Conservation (phyloP, 2,888 invertebrate genomes). For the Caenorhabditis panamensis region DNA sequence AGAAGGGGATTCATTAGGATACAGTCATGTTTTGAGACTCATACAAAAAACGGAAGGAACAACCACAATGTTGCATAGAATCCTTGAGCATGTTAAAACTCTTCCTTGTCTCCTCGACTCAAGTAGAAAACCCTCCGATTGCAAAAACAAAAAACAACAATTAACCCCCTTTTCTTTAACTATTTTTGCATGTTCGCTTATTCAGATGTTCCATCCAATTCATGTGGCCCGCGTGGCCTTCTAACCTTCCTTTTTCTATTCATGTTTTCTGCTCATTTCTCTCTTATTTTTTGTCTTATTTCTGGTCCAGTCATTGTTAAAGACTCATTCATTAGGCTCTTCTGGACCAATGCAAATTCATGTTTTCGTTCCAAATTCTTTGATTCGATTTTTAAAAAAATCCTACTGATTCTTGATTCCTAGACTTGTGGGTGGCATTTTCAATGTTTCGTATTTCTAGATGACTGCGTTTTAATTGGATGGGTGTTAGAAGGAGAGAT, state of each 20-base stretch:
- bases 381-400: conserved; percentile 13
- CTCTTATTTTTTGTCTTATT: background rate
- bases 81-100: background rate
- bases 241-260: background rate
- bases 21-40: no score
- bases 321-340: no score
- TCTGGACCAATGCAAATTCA: background rate
- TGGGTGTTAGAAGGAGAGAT: background rate
- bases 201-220: conserved; percentile 21
- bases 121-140: conserved; percentile 5
- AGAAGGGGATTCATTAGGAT: no score
- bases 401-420: conserved; percentile 11
- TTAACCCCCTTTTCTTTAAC: conserved; percentile 32
- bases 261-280: background rate
- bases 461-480: conserved; percentile 1
- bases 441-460: conserved; percentile 37
- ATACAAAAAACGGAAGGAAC: no score
- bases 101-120: conserved; percentile 11
- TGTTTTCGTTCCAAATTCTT: no score
- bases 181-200: conserved; percentile 29
- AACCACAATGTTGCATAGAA: background rate
- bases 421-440: conserved; percentile 45
- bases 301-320: no score
- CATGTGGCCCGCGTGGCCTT: background rate
- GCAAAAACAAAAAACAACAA: conserved; percentile 39